Evolutionary conservation across 2,888 invertebrate species (phyloP), one percentile per base, ranked within the genome.

Genomic region (Drosophila infuscata): DNA sequence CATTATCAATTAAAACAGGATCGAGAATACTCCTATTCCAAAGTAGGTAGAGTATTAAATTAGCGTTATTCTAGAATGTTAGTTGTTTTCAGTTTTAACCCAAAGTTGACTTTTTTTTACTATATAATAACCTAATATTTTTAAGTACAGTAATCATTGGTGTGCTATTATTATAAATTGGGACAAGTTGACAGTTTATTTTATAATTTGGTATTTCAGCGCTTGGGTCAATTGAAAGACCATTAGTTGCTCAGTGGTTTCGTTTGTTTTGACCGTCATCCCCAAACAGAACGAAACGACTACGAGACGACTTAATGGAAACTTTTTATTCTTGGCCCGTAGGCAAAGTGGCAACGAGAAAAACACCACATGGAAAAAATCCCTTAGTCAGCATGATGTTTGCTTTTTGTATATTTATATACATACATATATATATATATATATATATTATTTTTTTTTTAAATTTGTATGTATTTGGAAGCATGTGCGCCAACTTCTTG

Each of bases 371-470:
- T 61, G 64, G 59, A 74, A 63, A 74, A 70, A 56, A 48, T 33
- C 75, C 74, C 88, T 72, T 81, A 88, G 85, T 88, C 88, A 88
- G 83, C 88, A 83, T 85, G 79, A 85, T 74, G 71, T 83, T 88
- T 72, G 52, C 49, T 83, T 81, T 74, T 43, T 67, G 25, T 48
- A 53, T 65, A 36, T 30, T 0, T 15, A 29, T 25, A 1, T 35
- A 9, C 25, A 25, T 17, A 17, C 6, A 6, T 12, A 25, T 48
- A 53, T 64, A 36, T 29, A 1, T 15, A 29, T 25, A 1, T 35
- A 9, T 20, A 25, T 17, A 17, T 11, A 6, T 20, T 11, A 6
- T 20, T 20, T 54, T 82, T 77, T 67, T 36, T 63, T 51, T 67
- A 60, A 51, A 67, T 62, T 67, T 62, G 60, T 25, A 17, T 38